Percentiles rank a stretch among this genome's conserved stretches.
Evolutionary conservation across 2,888 invertebrate species (phyloP).

Genomic region (Microctonus hyperodae): DNA sequence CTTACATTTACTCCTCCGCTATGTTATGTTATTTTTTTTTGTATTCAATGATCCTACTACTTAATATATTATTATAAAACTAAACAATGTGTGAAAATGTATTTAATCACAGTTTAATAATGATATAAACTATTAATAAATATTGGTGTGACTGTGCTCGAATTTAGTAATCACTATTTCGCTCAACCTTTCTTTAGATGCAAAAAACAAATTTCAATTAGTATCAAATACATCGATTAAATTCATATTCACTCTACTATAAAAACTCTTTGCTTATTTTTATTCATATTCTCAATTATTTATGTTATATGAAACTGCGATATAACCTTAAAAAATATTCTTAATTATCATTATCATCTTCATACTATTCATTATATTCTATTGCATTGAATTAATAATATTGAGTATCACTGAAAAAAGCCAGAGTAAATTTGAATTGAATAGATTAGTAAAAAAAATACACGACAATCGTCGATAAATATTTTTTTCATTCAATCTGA

Average conservation of each 20-base stretch:
- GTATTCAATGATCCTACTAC: not conserved
- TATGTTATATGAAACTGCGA: not conserved
- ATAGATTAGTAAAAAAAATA: not conserved
- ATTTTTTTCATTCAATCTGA: not conserved
- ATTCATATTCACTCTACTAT: not conserved
- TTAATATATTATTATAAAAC: not conserved
- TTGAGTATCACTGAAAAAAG: not conserved
- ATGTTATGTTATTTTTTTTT: not conserved
- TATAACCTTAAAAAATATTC: not conserved
- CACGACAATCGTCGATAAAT: not conserved
- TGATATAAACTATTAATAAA: not conserved
- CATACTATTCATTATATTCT: not conserved
- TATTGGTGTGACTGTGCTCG: conserved; percentile 57
- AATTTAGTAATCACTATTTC: conserved; percentile 58
- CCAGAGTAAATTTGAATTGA: not conserved
- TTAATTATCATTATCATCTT: not conserved
- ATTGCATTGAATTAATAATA: not conserved
- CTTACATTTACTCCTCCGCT: conserved; percentile 34
- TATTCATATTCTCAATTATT: conserved; percentile 17
- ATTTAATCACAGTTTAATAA: no score
- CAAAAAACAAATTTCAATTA: conserved; percentile 39
- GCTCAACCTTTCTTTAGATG: conserved; percentile 59
- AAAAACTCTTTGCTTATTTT: not conserved
- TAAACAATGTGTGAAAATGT: not conserved
- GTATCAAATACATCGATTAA: no score